phyloP scores from a whole-genome alignment of 2,113 vertebrate genomes.

The Callionymus lyra region DNA sequence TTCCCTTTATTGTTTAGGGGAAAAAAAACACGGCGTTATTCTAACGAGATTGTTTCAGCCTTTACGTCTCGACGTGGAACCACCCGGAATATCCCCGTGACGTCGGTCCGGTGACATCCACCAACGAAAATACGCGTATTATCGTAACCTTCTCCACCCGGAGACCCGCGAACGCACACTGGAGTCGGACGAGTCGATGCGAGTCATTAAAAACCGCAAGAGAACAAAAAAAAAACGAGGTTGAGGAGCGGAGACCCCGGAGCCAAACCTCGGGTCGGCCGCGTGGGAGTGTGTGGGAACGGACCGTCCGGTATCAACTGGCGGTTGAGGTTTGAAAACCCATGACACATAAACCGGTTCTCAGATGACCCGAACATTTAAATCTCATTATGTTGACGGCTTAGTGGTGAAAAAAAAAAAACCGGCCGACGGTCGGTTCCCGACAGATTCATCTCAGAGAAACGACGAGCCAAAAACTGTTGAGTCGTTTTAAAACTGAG shows the following conservation, averaged over 20 bases:
- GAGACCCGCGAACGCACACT: slow-evolving; percentile 51
- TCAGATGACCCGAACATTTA: slow-evolving; percentile 31
- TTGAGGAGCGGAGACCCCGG: slow-evolving; percentile 20
- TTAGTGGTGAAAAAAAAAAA: slow-evolving; percentile 8
- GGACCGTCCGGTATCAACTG: slow-evolving; percentile 14
- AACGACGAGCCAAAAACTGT: too few relatives aligned
- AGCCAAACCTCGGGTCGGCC: slow-evolving; percentile 16
- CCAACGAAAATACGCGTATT: slow-evolving; percentile 64
- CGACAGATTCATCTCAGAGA: not conserved
- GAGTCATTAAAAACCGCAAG: slow-evolving; percentile 40
- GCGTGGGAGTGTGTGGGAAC: slow-evolving; percentile 39
- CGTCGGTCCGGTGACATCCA: slow-evolving; percentile 63
- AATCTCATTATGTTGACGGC: slow-evolving; percentile 27
- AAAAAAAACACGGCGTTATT: too few relatives aligned
- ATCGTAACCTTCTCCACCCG: slow-evolving; percentile 54
- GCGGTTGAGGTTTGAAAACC: slow-evolving; percentile 27
- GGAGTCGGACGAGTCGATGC: slow-evolving; percentile 51
- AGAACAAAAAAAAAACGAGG: slow-evolving; percentile 56
- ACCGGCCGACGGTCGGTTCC: slow-evolving; percentile 2
- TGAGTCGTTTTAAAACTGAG: too few relatives aligned
- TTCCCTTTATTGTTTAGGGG: too few relatives aligned
- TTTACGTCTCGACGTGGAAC: too few relatives aligned
- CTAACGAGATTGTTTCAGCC: too few relatives aligned
- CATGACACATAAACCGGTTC: slow-evolving; percentile 4
- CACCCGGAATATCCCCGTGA: slow-evolving; percentile 31